Conservation (phyloP, 2,797 vertebrate species). For the Salarias fasciatus region DNA sequence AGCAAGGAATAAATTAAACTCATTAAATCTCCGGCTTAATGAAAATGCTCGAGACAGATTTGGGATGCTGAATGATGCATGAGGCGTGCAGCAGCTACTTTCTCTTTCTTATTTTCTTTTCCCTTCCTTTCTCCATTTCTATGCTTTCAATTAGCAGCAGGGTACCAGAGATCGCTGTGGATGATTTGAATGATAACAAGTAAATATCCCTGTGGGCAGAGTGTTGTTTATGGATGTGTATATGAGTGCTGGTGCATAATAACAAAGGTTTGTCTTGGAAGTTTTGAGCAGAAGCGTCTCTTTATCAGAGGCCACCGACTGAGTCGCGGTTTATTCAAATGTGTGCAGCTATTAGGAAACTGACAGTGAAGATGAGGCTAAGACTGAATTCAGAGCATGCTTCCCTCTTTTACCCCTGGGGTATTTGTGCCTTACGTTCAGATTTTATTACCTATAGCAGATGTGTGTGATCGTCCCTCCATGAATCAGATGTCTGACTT, state of each 20-base stretch:
- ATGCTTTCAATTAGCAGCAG: constrained; percentile 49
- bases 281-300: constrained; percentile 21
- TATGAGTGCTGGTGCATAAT: not conserved
- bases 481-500: too few species aligned
- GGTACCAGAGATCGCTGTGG: constrained; percentile 19
- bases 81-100: constrained; percentile 16
- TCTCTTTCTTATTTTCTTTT: constrained; percentile 1
- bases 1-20: constrained; percentile 49
- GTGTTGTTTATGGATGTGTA: constrained; percentile 21
- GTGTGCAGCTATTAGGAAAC: constrained; percentile 1
- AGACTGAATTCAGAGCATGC: constrained; percentile 5
- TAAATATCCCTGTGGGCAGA: constrained; percentile 33
- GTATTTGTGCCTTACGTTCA: not conserved
- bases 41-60: constrained; percentile 44
- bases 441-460: too few species aligned
- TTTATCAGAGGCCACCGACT: constrained; percentile 16
- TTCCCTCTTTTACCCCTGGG: not conserved
- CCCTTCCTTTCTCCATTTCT: constrained; percentile 24
- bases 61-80: constrained; percentile 51
- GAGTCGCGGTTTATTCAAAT: constrained; percentile 2
- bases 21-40: constrained; percentile 49
- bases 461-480: too few species aligned
- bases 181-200: constrained; percentile 42
- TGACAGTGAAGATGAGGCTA: constrained; percentile 2
- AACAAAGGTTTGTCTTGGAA: constrained; percentile 24